phyloP scores from a whole-genome alignment of 2,888 invertebrate genomes.

The Lasioglossum malachurum region DNA sequence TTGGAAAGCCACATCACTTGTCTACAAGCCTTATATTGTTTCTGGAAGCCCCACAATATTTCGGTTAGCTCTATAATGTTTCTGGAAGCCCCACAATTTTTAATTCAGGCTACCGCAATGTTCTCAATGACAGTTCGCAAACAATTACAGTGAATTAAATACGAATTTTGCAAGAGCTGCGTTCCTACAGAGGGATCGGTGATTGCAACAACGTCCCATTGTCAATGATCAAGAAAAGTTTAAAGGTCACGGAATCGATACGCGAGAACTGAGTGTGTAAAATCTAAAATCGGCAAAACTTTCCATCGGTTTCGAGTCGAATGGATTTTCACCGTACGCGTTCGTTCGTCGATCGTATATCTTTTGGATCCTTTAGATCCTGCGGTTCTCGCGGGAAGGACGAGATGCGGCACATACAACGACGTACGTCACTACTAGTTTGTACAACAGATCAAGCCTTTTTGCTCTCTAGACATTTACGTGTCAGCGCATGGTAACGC shows the following conservation, averaged over 20 bases:
- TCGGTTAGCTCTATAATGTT: too few relatives aligned
- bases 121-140: too few relatives aligned
- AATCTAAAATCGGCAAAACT: background rate
- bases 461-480: slow-evolving; percentile 74
- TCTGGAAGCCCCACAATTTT: too few relatives aligned
- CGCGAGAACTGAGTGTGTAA: background rate
- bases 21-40: too few relatives aligned
- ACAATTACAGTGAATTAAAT: too few relatives aligned
- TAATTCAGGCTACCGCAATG: too few relatives aligned
- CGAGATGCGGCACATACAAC: slow-evolving; percentile 73
- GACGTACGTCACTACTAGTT: slow-evolving; percentile 76
- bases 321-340: slow-evolving; percentile 23
- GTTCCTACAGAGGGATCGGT: background rate
- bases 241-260: background rate
- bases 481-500: slow-evolving; percentile 68
- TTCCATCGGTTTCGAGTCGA: background rate
- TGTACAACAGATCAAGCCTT: slow-evolving; percentile 77
- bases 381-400: slow-evolving; percentile 62
- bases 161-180: background rate
- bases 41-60: too few relatives aligned
- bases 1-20: too few relatives aligned
- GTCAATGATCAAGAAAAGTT: background rate
- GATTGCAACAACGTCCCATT: background rate
- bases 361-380: slow-evolving; percentile 42
- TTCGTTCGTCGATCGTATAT: slow-evolving; percentile 42